phyloP scores from a whole-genome alignment of 2,113 vertebrate genomes.

The Phodopus roborovskii region DNA sequence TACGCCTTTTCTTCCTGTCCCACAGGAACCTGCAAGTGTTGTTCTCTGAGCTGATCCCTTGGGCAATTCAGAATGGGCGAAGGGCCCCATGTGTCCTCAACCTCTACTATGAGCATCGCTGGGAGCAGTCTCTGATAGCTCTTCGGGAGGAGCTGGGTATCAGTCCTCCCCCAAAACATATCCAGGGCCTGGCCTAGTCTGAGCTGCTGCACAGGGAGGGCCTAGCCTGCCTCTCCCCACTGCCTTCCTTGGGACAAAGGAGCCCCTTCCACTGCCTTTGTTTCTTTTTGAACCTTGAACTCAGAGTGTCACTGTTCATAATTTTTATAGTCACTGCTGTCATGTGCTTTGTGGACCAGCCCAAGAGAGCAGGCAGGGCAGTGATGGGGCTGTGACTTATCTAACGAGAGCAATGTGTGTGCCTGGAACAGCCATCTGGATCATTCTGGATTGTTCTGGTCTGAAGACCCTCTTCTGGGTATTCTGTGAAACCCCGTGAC shows the following conservation, averaged over 20 bases:
- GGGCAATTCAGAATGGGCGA: conserved; percentile 91
- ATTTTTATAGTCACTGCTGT: not conserved
- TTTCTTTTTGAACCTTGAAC: conserved; percentile 31
- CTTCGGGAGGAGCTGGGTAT: conserved; percentile 93
- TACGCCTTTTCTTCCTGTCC: not conserved
- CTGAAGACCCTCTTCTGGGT: not conserved
- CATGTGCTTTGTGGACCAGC: not conserved
- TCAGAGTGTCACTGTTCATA: not conserved
- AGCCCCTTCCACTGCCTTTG: not conserved
- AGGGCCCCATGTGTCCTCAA: conserved; percentile 90
- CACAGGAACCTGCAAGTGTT: conserved; percentile 89
- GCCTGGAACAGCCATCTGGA: not conserved
- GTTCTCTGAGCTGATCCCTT: conserved; percentile 90
- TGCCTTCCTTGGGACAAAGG: not conserved
- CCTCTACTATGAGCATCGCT: conserved; percentile 94
- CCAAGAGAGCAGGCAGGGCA: not conserved
- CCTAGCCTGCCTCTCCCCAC: not conserved
- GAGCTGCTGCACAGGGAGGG: not conserved
- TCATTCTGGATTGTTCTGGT: not conserved
- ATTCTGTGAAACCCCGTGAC: not conserved
- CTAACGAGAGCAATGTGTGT: rapidly evolving
- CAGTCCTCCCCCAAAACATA: conserved; percentile 82
- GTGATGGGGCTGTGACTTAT: not conserved
- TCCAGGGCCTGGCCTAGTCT: not conserved
- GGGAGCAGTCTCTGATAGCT: conserved; percentile 93